Evolutionary conservation across 2,113 vertebrate genomes (phyloP), one percentile per base, ranked within the genome.

Genomic region (Platichthys stellatus): DNA sequence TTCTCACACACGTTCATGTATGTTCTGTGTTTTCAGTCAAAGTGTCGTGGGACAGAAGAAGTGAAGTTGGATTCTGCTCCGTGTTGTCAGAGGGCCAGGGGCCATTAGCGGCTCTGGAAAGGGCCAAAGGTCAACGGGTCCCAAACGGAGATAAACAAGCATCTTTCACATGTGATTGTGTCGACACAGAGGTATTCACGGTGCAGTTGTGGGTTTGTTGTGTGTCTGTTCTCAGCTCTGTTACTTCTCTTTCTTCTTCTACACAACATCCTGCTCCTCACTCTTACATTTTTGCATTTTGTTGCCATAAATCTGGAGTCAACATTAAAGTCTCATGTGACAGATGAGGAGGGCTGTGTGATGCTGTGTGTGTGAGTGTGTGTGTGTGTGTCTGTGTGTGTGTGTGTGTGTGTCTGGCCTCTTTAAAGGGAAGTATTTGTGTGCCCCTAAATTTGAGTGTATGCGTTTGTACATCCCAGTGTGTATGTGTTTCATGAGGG

Each of bases 361-460:
- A 77, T 62, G 43, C 20, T n/a, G n/a, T 74, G 63, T 69, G 76
- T 73, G 43, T 73, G 54, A 70, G 66, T 69, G 73, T 35, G 26
- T 51, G 51, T 45, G 76, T 61, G 28, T 84, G 78, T 65, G 51
- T 72, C 69, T n/a, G 23, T 74, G 63, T 69, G 72, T 73, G 43
- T 73, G 54, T 75, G 66, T 69, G 73, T 35, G 38, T 51, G 51
- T 45, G 76, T 61, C 45, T 51, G 77, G 60, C 47, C 74, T 69
- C 80, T 91, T 86, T 88, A 84, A 89, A 90, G 85, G 83, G 88
- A 80, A 70, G 74, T n/a, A n/a, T n/a, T n/a, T n/a, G n/a, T n/a
- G n/a, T n/a, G n/a, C n/a, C n/a, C n/a, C n/a, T n/a, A n/a, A n/a
- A n/a, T n/a, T n/a, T n/a, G n/a, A n/a, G n/a, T n/a, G n/a, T n/a